Evolutionary conservation across 2,888 invertebrate genomes (phyloP), one percentile per base, ranked within the genome.

Genomic region (Lobophora halterata): DNA sequence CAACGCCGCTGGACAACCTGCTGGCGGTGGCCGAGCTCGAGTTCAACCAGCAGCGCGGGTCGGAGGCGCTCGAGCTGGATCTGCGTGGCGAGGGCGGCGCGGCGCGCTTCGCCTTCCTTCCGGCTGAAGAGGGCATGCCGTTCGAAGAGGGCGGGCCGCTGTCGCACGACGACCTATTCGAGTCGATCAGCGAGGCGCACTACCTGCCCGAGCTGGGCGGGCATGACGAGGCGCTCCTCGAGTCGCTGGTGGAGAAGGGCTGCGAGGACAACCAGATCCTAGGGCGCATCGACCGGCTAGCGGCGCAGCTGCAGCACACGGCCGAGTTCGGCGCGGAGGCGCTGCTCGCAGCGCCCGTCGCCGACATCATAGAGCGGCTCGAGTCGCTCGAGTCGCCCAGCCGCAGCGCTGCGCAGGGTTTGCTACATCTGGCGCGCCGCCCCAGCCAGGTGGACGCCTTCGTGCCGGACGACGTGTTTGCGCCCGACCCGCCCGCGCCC

Each of bases 1-100:
- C 87, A 33, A 88, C 89, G 63, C 90, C 90, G 59, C 83, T 91
- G 56, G 91, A 91, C 67, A 91, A 88, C 71, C 76, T 91, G 58
- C 83, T 91, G 41, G 91, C 91, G 34, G 91, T 91, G 41, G 91
- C 91, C 45, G 91, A 91, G 72, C 82, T 91, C 32, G 91, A 91
- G 71, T 89, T 91, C 61, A 89, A 90, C 68, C 90, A 90, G 71
- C 90, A 91, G 65, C 75, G 77, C 63, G 67, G 75, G 52, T 70
- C 75, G 41, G 71, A 71, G n/a, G n/a, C n/a, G 44, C 73, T 70
- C 39, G 80, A 69, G 54, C 65, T 76, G 51, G 68, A 70, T 40
- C 55, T 70, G 34, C 67, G 55, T 14, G 62, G 60, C 3, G 24
- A 24, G 34, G 18, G 20, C 9, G 32, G 28, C 28, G 58, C n/a